Evolutionary conservation across 92 coral and sea anemone genomes (phyloP), one percentile per base, ranked within the genome.

Genomic region (Umimayanthus chanpuru): DNA sequence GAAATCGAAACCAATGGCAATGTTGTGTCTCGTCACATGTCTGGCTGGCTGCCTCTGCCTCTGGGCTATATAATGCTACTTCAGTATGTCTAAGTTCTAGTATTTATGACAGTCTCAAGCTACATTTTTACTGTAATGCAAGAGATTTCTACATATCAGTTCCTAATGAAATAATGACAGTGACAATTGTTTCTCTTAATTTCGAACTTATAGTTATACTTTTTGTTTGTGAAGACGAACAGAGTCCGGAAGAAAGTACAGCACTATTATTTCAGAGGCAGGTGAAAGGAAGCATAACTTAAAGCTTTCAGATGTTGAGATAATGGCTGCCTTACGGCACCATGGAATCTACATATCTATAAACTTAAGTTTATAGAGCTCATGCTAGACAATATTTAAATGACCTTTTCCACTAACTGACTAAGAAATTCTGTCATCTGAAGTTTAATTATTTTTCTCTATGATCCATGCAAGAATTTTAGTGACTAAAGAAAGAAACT

Each of bases 11-110:
- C 10, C 39, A 36, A 5, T 9, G 4, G 6, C 43, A 71, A 28
- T 71, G n/a, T 73, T 73, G 36, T 73, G 43, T 73, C 43, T 36
- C 36, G 78, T 73, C 50, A 75, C 79, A 32, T 73, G 77, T 32
- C 77, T 28, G 40, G 36, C 16, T n/a, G n/a, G n/a, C n/a, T n/a
- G n/a, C n/a, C 39, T 39, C 10, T 38, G n/a, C 29, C 41, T 25
- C 79, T 75, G 41, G 25, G n/a, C 25, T 21, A 1, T 26, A 47
- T 47, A 0, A 32, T 2, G 36, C 36, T 32, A 32, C 36, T 32
- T 0, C 36, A 32, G 36, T 32, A 32, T 32, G 36, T 32, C 0
- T 32, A 32, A 32, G 11, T 53, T 3, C 2, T 53, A 2, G 58
- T 53, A 53, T 12, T 14, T 53, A 53, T 20, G 18, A 53, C 0